Conservation (phyloP, 1,140 invertebrate species). For the Arctopsyche grandis region DNA sequence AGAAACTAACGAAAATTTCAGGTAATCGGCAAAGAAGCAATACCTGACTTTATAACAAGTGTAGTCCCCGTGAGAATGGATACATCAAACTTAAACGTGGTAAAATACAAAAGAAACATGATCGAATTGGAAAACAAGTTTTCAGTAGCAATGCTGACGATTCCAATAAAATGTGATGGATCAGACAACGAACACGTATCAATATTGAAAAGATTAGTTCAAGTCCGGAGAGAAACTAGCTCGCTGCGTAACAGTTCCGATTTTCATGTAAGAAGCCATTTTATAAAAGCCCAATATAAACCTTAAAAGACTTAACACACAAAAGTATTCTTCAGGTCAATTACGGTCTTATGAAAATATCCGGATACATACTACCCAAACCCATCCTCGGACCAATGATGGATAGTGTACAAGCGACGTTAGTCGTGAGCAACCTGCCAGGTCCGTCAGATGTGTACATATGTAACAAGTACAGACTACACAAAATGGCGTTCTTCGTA, state of each 20-base stretch:
- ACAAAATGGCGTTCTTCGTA: conserved; percentile 62
- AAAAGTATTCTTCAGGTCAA: conserved; percentile 57
- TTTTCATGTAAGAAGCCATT: conserved; percentile 40
- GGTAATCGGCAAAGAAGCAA: conserved; percentile 13
- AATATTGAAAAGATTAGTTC: conserved; percentile 42
- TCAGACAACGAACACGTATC: conserved; percentile 6
- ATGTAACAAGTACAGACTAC: conserved; percentile 58
- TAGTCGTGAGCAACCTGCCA: conserved; percentile 63
- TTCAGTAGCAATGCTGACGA: conserved; percentile 49
- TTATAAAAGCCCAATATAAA: background rate
- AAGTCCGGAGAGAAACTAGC: conserved; percentile 42
- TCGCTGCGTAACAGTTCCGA: conserved; percentile 41
- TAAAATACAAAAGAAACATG: conserved; percentile 5
- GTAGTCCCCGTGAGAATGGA: conserved; percentile 47
- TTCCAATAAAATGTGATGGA: conserved; percentile 37
- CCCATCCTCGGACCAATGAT: conserved; percentile 57
- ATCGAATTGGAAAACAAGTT: conserved; percentile 49
- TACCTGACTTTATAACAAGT: conserved; percentile 47
- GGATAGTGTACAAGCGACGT: conserved; percentile 60
- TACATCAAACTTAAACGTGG: background rate
- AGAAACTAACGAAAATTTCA: background rate
- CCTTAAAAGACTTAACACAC: background rate
- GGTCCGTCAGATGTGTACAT: conserved; percentile 58
- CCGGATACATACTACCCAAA: conserved; percentile 58
- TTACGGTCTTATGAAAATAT: conserved; percentile 60